Evolutionary conservation across 92 coral and sea anemone genomes (phyloP).

Genomic region (Hydrozoanthus gracilis): DNA sequence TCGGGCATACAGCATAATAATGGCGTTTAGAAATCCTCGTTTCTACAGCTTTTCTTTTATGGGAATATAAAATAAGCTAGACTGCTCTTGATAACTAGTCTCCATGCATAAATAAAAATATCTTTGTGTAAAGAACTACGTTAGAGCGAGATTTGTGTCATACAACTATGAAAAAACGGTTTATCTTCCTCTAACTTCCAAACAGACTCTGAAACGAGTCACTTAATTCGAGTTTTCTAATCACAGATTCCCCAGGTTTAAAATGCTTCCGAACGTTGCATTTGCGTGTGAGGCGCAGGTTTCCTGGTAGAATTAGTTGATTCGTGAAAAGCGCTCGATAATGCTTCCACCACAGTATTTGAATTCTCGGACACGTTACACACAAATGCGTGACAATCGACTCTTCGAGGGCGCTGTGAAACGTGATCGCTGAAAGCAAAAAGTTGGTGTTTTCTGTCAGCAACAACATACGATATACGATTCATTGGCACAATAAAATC

Average conservation of each 20-base stretch:
- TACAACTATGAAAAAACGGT: neutral
- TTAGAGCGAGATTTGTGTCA: neutral
- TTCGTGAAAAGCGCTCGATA: constrained; percentile 75
- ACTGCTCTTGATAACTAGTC: neutral
- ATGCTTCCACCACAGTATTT: constrained; percentile 74
- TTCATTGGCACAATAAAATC: constrained; percentile 67
- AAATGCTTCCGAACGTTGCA: constrained; percentile 29
- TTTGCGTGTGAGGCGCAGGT: constrained; percentile 16
- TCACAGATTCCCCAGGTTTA: neutral
- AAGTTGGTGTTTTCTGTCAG: constrained; percentile 86
- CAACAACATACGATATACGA: constrained; percentile 81
- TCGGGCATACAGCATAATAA: too few species aligned
- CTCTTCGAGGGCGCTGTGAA: constrained; percentile 81
- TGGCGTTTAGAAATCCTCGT: too few species aligned
- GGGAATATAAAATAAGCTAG: too few species aligned
- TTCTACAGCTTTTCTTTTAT: too few species aligned
- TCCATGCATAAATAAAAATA: constrained; percentile 26
- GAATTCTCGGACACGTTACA: constrained; percentile 87
- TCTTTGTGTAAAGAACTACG: neutral
- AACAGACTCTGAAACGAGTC: constrained; percentile 12
- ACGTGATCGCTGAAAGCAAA: constrained; percentile 92
- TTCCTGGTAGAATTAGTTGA: constrained; percentile 20
- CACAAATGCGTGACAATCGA: constrained; percentile 78
- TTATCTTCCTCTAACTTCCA: neutral
- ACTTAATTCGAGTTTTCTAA: neutral